Evolutionary conservation across 1,140 invertebrate species (phyloP).

Genomic region (Diabrotica virgifera): DNA sequence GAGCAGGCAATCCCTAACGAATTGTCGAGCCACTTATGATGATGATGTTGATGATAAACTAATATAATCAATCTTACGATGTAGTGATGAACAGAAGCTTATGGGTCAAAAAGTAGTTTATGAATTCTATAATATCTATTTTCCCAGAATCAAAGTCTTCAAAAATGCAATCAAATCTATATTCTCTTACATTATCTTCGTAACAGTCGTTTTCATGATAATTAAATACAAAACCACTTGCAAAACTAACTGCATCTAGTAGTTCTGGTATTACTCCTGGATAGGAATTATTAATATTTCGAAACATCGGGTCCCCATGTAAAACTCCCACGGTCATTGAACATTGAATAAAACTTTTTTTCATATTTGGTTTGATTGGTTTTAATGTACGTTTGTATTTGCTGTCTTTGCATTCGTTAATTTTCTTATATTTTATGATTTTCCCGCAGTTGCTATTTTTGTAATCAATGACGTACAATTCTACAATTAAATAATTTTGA

Average conservation of each 20-base stretch:
- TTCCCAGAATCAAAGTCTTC: not conserved
- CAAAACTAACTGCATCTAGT: no score
- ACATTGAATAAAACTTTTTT: not conserved
- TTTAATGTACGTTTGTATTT: not conserved
- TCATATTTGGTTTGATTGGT: not conserved
- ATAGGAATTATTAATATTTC: no score
- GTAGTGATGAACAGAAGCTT: not conserved
- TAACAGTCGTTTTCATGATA: not conserved
- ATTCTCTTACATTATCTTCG: not conserved
- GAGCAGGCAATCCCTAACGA: no score
- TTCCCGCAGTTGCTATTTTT: not conserved
- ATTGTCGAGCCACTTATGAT: no score
- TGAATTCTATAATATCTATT: not conserved
- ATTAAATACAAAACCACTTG: not conserved
- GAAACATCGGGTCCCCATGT: not conserved
- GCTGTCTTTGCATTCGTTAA: not conserved
- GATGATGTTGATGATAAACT: no score
- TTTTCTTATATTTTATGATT: not conserved
- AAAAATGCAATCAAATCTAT: not conserved
- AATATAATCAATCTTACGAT: no score
- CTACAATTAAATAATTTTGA: not conserved
- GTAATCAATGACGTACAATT: not conserved
- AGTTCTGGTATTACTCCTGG: no score
- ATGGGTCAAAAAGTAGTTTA: not conserved
- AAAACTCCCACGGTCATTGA: not conserved